Percentiles rank a stretch among this genome's conserved stretches.
phyloP scores from a whole-genome alignment of 2,888 invertebrate species.

The Octonoba sinensis region DNA sequence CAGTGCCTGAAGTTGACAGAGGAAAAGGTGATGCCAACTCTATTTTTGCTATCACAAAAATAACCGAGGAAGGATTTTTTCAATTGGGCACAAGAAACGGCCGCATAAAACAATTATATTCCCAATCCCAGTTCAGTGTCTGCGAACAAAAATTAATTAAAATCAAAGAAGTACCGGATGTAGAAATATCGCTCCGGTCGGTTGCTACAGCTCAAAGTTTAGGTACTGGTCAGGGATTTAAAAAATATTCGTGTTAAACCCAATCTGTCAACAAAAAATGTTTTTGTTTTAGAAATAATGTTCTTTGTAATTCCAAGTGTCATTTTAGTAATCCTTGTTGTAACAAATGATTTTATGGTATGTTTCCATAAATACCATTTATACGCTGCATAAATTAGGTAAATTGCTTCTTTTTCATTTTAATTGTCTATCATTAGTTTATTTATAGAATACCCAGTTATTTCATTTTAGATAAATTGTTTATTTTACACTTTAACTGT shows the following conservation, averaged over 20 bases:
- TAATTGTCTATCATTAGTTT: conserved; percentile 35
- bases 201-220: conserved; percentile 53
- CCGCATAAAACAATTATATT: too few species aligned
- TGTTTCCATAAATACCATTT: conserved; percentile 40
- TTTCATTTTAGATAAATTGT: conserved; percentile 28
- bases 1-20: too few species aligned
- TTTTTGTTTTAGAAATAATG: too few species aligned
- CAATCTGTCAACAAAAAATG: conserved; percentile 35
- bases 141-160: conserved; percentile 1
- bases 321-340: too few species aligned
- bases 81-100: too few species aligned
- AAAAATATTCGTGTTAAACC: conserved; percentile 40
- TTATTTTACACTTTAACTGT: conserved; percentile 38
- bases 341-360: conserved; percentile 37
- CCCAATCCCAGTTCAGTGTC: background rate
- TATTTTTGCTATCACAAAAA: too few species aligned
- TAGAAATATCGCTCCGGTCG: conserved; percentile 22
- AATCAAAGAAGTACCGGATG: background rate
- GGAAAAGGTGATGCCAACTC: too few species aligned
- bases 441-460: too few species aligned
- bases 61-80: too few species aligned
- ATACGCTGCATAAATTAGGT: conserved; percentile 44
- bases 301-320: too few species aligned
- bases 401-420: conserved; percentile 42
- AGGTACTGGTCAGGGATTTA: conserved; percentile 47